Conservation (phyloP, 2,888 invertebrate genomes). For the Ceriagrion tenellum region DNA sequence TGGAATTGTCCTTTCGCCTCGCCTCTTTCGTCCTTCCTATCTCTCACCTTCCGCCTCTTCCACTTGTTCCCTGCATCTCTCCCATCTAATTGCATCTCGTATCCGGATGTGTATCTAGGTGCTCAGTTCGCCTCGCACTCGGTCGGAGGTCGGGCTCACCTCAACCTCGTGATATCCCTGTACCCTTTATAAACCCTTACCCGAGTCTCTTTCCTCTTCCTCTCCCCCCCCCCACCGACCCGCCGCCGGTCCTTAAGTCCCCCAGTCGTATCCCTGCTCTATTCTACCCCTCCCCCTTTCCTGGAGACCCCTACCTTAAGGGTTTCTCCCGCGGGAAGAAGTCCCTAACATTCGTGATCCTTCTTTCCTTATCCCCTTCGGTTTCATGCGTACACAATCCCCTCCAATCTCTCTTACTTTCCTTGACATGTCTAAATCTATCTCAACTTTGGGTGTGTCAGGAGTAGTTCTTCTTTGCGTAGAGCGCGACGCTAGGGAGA, state of each 20-base stretch:
- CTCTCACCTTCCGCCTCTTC: not conserved
- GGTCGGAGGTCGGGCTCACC: not conserved
- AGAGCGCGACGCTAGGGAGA: no score
- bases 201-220: not conserved
- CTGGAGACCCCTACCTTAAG: not conserved
- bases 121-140: not conserved
- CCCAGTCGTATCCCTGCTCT: not conserved
- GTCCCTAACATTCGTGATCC: not conserved
- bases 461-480: no score
- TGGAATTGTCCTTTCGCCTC: not conserved
- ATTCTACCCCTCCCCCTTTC: not conserved
- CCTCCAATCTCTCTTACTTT: not conserved
- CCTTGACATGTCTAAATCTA: not conserved
- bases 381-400: not conserved
- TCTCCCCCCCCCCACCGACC: not conserved
- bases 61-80: not conserved
- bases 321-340: not conserved
- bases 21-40: no score
- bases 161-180: not conserved
- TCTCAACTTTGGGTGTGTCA: not conserved
- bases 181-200: no score
- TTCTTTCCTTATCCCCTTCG: not conserved
- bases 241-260: not conserved
- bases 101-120: not conserved
- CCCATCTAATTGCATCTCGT: slow-evolving; percentile 13